Conservation (phyloP, 1,140 invertebrate species). For the Bombus waltoni region DNA sequence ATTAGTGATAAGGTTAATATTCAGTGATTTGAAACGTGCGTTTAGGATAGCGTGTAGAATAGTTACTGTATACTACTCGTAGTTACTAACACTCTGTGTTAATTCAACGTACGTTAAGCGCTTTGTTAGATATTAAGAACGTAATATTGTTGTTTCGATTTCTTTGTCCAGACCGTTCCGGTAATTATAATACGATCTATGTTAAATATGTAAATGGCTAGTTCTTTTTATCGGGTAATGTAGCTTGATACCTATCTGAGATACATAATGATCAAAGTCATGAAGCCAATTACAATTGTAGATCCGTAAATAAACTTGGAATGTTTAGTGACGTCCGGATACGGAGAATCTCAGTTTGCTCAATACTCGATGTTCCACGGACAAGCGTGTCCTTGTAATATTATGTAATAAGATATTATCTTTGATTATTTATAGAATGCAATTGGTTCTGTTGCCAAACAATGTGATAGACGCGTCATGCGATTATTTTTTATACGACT, state of each 20-base stretch:
- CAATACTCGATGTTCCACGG: conserved; percentile 16
- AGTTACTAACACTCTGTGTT: background rate
- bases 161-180: background rate
- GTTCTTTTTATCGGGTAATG: background rate
- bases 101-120: background rate
- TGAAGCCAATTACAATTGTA: background rate
- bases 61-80: background rate
- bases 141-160: background rate
- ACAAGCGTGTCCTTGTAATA: background rate
- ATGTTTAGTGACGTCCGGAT: conserved; percentile 35
- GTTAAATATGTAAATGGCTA: background rate
- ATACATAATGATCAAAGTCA: background rate
- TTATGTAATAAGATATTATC: conserved; percentile 45
- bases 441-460: conserved; percentile 43
- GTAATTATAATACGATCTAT: background rate
- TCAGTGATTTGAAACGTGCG: background rate
- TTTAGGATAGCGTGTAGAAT: background rate
- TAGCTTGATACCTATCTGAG: background rate
- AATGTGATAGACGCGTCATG: conserved; percentile 46
- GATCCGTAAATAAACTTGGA: conserved; percentile 1
- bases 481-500: background rate
- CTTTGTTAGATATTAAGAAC: background rate
- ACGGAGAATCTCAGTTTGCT: conserved; percentile 53
- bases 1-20: background rate
- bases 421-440: conserved; percentile 47